phyloP scores from a whole-genome alignment of 2,113 vertebrate species.

The Atlantisia rogersi region DNA sequence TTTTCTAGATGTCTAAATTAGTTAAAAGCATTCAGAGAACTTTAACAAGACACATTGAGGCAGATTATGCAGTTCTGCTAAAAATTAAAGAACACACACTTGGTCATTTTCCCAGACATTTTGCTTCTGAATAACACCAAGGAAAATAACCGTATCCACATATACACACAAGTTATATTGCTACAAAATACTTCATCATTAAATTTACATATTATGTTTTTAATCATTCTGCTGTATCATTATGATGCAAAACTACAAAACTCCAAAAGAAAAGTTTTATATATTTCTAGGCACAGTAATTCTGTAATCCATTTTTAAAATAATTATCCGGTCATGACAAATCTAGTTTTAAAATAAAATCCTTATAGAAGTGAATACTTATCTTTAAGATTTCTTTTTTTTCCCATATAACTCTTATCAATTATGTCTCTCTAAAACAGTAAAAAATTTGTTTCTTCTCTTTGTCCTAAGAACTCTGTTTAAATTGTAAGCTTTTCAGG shows the following conservation, averaged over 20 bases:
- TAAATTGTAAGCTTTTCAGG: neutral
- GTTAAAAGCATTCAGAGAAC: neutral
- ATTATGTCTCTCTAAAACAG: neutral
- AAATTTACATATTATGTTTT: neutral
- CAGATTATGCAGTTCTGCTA: neutral
- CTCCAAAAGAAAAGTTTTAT: neutral
- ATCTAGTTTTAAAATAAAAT: neutral
- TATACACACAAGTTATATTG: neutral
- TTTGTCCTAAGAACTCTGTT: neutral
- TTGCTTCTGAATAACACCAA: neutral
- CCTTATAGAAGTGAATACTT: neutral
- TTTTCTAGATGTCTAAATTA: neutral
- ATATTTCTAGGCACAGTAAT: neutral
- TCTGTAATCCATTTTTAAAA: neutral
- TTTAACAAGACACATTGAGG: neutral
- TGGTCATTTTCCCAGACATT: neutral
- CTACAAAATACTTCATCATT: neutral
- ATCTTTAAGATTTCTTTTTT: neutral
- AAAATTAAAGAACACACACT: neutral
- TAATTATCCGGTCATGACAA: neutral
- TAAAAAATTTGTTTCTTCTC: neutral
- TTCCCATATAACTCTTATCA: neutral
- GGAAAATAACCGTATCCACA: neutral
- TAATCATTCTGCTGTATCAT: neutral
- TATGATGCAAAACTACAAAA: neutral